Percentiles rank a stretch among this genome's conserved stretches.
phyloP scores from a whole-genome alignment of 2,113 vertebrate species.

The Pontoporia blainvillei region DNA sequence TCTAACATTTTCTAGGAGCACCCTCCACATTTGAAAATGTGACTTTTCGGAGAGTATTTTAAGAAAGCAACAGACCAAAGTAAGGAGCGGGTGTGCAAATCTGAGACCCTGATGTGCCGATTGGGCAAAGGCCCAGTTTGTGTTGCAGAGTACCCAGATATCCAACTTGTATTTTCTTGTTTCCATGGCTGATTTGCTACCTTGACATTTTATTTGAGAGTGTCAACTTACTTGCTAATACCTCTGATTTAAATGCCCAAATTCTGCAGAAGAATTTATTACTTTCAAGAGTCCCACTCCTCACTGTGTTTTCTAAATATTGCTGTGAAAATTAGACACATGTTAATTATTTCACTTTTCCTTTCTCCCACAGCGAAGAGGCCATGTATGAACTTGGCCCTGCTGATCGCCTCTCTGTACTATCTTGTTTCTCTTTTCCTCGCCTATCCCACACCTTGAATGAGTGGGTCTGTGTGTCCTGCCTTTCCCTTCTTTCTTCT shows the following conservation, averaged over 20 bases:
- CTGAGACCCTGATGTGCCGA: background rate
- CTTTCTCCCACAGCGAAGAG: background rate
- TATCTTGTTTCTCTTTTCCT: background rate
- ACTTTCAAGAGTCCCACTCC: background rate
- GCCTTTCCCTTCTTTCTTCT: background rate
- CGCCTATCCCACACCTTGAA: background rate
- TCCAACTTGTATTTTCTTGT: background rate
- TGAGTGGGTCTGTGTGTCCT: background rate
- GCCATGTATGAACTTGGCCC: background rate
- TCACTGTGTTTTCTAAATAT: background rate
- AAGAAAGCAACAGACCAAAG: background rate
- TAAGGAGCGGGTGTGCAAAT: background rate
- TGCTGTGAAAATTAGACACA: background rate
- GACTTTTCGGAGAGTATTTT: background rate
- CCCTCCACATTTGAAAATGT: slow-evolving; percentile 18
- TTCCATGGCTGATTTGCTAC: slow-evolving; percentile 30
- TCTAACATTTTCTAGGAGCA: background rate
- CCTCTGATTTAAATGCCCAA: slow-evolving; percentile 23
- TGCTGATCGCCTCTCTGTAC: background rate
- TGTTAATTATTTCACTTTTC: background rate
- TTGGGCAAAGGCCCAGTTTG: background rate
- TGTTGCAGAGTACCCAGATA: background rate
- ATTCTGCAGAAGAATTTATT: background rate
- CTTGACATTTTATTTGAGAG: slow-evolving; percentile 51
- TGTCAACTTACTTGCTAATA: slow-evolving; percentile 34